A percentile compares a stretch with the other conserved stretches of the same genome.
Conservation (phyloP, 1,140 invertebrate genomes). For the Protaetia brevitarsis region DNA sequence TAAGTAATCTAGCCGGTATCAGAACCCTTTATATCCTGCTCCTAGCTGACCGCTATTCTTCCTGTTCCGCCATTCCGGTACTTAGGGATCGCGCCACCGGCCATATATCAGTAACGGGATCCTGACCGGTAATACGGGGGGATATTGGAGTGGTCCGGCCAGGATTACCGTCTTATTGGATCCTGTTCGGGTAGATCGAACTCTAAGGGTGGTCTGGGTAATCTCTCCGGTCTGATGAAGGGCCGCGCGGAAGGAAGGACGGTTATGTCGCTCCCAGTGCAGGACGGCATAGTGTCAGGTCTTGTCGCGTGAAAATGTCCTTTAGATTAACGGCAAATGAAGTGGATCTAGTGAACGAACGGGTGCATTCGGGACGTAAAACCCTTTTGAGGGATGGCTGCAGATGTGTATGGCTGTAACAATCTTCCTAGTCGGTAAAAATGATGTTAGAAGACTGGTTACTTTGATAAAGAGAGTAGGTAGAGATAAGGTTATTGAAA, state of each 20-base stretch:
- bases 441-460: no score
- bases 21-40: constrained; percentile 41
- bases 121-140: constrained; percentile 33
- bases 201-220: constrained; percentile 29
- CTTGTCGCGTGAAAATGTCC: not conserved
- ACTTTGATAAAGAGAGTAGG: no score
- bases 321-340: not conserved
- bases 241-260: not conserved
- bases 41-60: constrained; percentile 27
- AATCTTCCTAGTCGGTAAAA: no score
- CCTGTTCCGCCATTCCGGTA: not conserved
- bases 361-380: no score
- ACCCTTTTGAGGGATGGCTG: no score
- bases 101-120: constrained; percentile 34
- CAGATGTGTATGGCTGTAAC: no score
- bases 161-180: constrained; percentile 42
- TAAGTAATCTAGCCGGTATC: constrained; percentile 39
- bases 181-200: constrained; percentile 33
- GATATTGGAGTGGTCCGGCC: constrained; percentile 35
- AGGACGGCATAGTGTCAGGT: not conserved
- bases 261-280: not conserved
- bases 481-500: no score
- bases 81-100: constrained; percentile 23
- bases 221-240: constrained; percentile 35
- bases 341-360: not conserved